These are phyloP conservation scores for Heliconius erato DNA, from an alignment of 2,888 invertebrate species.

Conservation along the genomic window DNA sequence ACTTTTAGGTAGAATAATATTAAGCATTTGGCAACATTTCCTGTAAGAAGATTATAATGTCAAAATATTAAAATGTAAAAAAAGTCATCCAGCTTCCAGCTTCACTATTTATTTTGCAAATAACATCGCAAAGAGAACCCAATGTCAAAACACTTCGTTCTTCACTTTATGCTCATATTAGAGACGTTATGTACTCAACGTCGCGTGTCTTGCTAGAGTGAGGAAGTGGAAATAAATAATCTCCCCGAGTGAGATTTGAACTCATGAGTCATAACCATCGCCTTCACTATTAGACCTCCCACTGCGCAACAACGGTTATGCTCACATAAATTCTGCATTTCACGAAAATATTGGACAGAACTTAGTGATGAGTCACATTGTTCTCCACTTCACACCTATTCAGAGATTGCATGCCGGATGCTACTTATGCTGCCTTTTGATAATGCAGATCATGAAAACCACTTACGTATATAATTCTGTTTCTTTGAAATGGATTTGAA, in stretches of 20 bases:
- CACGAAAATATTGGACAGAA: too few species aligned
- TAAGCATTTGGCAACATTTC: background rate
- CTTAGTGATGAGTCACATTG: background rate
- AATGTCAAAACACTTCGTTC: background rate
- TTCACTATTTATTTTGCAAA: background rate
- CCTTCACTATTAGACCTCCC: too few species aligned
- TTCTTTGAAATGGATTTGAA: too few species aligned
- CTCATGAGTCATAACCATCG: too few species aligned
- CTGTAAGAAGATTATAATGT: background rate
- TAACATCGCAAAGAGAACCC: background rate
- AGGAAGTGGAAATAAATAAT: background rate
- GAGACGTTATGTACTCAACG: background rate
- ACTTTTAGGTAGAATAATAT: background rate
- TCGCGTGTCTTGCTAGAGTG: background rate
- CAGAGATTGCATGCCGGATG: too few species aligned
- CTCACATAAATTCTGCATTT: too few species aligned
- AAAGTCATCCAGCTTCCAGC: background rate
- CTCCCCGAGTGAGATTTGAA: too few species aligned
- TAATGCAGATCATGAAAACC: too few species aligned
- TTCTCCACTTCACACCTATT: background rate
- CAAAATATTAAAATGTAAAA: too few species aligned
- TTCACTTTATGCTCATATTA: background rate
- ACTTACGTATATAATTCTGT: too few species aligned
- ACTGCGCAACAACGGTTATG: too few species aligned
- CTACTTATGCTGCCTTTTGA: too few species aligned